These are phyloP conservation scores for Tachycineta bicolor DNA, from an alignment of 2,113 vertebrate genomes.

Conservation along the genomic window DNA sequence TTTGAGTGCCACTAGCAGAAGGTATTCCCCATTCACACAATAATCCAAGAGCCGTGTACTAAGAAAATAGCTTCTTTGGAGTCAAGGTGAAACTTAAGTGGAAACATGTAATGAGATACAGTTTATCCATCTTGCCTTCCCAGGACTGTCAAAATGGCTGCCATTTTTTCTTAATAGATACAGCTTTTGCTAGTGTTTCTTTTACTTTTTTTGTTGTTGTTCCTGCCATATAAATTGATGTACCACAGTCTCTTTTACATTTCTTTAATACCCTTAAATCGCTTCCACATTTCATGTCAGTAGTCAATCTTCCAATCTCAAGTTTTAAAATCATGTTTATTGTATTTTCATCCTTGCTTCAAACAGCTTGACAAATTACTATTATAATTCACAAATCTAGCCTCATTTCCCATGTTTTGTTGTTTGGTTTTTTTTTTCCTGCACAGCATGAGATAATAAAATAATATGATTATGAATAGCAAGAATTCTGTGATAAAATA, in stretches of 20 bases:
- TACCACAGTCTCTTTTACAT: background rate
- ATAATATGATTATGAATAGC: slow-evolving; percentile 57
- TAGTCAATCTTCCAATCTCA: slow-evolving; percentile 21
- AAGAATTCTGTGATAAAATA: slow-evolving; percentile 52
- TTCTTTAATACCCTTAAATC: slow-evolving; percentile 38
- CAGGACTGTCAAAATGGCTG: background rate
- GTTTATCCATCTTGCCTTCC: background rate
- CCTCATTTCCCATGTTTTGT: slow-evolving; percentile 8
- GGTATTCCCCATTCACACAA: background rate
- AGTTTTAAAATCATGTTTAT: slow-evolving; percentile 42
- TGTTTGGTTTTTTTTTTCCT: background rate
- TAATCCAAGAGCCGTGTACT: background rate
- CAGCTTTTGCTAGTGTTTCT: slow-evolving; percentile 1
- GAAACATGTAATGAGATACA: background rate
- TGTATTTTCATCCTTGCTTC: slow-evolving; percentile 44
- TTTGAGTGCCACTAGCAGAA: background rate
- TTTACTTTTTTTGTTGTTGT: background rate
- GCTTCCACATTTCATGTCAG: background rate
- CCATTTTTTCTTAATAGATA: background rate
- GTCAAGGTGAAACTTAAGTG: slow-evolving; percentile 27
- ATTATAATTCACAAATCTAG: slow-evolving; percentile 54
- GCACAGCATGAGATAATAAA: slow-evolving; percentile 50
- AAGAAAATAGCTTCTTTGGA: background rate
- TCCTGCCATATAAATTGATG: slow-evolving; percentile 8
- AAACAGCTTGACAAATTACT: slow-evolving; percentile 52